These are phyloP conservation scores for Deilephila elpenor DNA, from an alignment of 2,888 invertebrate genomes.

Conservation along the genomic window DNA sequence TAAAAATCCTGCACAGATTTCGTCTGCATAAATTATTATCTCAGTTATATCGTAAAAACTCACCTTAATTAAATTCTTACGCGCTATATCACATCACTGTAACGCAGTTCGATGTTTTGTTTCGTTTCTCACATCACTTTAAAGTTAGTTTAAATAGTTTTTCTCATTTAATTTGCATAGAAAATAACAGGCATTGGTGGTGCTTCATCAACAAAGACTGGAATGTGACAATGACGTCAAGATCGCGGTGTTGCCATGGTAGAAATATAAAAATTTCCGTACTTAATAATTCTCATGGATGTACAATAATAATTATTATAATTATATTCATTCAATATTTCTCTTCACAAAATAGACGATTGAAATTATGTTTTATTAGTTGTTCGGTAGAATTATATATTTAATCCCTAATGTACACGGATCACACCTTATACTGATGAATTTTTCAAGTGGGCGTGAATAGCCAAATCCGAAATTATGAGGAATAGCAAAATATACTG, in stretches of 20 bases:
- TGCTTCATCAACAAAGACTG: constrained; percentile 9
- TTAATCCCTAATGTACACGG: too few relatives aligned
- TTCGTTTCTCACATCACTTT: background rate
- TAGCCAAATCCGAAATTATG: too few relatives aligned
- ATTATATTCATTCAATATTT: too few relatives aligned
- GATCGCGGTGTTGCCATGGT: background rate
- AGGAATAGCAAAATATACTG: too few relatives aligned
- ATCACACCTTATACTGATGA: too few relatives aligned
- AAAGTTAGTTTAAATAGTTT: constrained; percentile 4
- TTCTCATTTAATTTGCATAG: constrained; percentile 19
- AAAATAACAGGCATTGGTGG: constrained; percentile 15
- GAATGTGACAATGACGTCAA: constrained; percentile 9
- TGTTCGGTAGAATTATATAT: too few relatives aligned
- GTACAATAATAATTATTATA: too few relatives aligned
- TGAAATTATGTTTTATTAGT: too few relatives aligned
- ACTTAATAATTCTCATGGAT: too few relatives aligned
- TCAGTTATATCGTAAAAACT: background rate
- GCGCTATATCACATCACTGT: constrained; percentile 23
- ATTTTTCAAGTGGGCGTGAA: too few relatives aligned
- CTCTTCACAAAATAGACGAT: too few relatives aligned
- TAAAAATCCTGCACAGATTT: constrained; percentile 31
- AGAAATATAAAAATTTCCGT: background rate
- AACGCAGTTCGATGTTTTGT: constrained; percentile 3
- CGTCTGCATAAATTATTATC: constrained; percentile 13
- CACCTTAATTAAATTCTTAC: constrained; percentile 13